Conservation (phyloP, 2,113 vertebrate genomes). For the Australoheros scitulus region DNA sequence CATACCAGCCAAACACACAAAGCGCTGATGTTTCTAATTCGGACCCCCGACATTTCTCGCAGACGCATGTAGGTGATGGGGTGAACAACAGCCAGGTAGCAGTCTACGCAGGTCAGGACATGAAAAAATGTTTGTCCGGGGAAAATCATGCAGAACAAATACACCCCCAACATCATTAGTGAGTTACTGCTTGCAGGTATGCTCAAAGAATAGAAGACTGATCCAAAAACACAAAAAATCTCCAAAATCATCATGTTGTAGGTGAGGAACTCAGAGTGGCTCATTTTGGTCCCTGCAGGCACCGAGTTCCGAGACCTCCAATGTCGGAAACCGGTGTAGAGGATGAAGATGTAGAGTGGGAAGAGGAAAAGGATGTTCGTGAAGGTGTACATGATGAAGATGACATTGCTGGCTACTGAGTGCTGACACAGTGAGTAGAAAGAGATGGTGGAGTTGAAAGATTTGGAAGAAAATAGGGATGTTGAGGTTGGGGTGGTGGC, state of each 20-base stretch:
- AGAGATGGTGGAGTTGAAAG: background rate
- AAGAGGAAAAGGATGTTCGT: background rate
- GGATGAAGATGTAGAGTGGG: slow-evolving; percentile 7
- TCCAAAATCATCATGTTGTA: slow-evolving; percentile 23
- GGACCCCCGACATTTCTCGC: background rate
- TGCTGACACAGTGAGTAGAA: background rate
- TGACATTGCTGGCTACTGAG: accelerated
- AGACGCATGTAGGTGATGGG: background rate
- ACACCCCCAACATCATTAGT: accelerated
- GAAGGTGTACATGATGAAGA: background rate
- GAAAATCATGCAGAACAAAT: background rate
- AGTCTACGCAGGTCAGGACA: background rate
- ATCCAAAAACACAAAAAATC: background rate
- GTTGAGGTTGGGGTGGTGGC: accelerated
- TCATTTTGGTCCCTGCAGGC: background rate
- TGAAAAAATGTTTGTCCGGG: slow-evolving; percentile 11
- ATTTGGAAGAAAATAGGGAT: background rate
- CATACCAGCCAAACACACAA: slow-evolving; percentile 19
- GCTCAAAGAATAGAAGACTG: accelerated
- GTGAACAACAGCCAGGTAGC: background rate
- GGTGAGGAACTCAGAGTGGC: slow-evolving; percentile 31
- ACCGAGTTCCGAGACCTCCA: background rate
- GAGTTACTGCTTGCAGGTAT: accelerated
- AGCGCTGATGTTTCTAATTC: slow-evolving; percentile 14
- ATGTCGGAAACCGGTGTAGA: background rate